Base-by-base conservation (phyloP, 2,888 invertebrate species). In the Tetranychus piercei region DNA sequence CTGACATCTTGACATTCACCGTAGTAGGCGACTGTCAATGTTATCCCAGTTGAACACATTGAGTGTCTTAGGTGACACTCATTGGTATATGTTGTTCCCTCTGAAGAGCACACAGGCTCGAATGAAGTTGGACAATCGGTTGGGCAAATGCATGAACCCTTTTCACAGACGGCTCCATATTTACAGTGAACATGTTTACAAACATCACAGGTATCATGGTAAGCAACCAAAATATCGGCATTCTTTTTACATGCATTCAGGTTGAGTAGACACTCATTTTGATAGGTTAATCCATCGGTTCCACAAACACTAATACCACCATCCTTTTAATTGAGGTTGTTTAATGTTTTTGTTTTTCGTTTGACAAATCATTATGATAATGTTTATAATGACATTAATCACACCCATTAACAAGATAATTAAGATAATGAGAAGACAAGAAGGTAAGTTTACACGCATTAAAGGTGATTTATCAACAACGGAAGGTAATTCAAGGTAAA, bases 191-290 rank as follows among this genome's bases (percentile, higher is more conserved):
- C 88, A 78, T 87, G 87, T 79, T 88, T 86, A 22, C 55, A 84
- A 90, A 88, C 83, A 93, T 93, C 91, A 82, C 94, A 94, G 81
- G 89, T 88, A 78, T 92, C 93, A 82, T 87, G 87, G 81, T 90
- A 90, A 75, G 89, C 88, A 78, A 87, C 85, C 81, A 92, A 86
- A 81, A 87, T 87, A 81, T 86, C 87, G 82, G 88, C 88, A 78
- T 87, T 86, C 77, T 87, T 87, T 22, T 72, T 15, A 85, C 93
- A 94, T 74, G 92, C 88, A 78, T 88, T 87, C 79, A 89, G 87
- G 81, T 88, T 87, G 80, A 94, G 86, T 80, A 90, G 88, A 83
- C 94, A 94, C 82, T 91, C 91, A 83, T 88, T 91, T 79, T 87
- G 86, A 84, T 94, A 94, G 23, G 91, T 91, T 80, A 88, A 87